Percentiles rank a stretch among this genome's conserved stretches.
phyloP scores from a whole-genome alignment of 92 coral and sea anemone genomes.

The Porites cylindrica region DNA sequence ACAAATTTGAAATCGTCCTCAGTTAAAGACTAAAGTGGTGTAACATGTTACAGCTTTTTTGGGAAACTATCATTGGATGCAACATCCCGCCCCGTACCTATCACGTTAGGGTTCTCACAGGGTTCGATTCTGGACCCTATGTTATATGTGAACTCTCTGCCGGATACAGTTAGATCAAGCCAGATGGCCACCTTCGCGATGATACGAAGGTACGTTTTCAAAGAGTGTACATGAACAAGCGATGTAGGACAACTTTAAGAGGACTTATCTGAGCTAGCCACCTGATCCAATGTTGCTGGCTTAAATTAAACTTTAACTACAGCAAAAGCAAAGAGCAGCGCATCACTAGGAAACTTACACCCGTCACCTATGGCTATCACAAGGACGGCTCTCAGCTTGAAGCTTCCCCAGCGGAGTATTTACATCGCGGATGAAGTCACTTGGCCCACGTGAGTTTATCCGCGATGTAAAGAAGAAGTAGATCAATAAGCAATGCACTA shows the following conservation, averaged over 20 bases:
- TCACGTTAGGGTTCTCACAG: background rate
- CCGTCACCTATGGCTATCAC: background rate
- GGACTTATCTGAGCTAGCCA: background rate
- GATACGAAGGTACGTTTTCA: background rate
- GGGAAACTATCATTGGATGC: too few relatives aligned
- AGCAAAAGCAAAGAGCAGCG: conserved; percentile 3
- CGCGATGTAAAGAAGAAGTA: conserved; percentile 45
- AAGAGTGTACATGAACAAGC: background rate
- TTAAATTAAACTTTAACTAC: background rate
- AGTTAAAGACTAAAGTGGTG: too few relatives aligned
- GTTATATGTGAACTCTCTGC: background rate
- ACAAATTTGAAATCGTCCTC: too few relatives aligned
- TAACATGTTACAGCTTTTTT: too few relatives aligned
- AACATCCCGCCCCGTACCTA: too few relatives aligned
- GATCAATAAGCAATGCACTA: conserved; percentile 31
- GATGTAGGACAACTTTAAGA: background rate
- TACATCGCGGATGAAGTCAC: conserved; percentile 44
- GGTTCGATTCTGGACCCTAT: conserved; percentile 6
- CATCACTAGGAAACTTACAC: too few relatives aligned
- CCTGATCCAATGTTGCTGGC: background rate
- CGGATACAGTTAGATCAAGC: background rate
- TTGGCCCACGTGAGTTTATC: conserved; percentile 55
- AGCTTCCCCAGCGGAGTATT: conserved; percentile 12
- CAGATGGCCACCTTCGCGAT: background rate
- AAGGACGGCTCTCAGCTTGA: background rate